Conservation (phyloP, 1,140 invertebrate species). For the Drosophila eugracilis region DNA sequence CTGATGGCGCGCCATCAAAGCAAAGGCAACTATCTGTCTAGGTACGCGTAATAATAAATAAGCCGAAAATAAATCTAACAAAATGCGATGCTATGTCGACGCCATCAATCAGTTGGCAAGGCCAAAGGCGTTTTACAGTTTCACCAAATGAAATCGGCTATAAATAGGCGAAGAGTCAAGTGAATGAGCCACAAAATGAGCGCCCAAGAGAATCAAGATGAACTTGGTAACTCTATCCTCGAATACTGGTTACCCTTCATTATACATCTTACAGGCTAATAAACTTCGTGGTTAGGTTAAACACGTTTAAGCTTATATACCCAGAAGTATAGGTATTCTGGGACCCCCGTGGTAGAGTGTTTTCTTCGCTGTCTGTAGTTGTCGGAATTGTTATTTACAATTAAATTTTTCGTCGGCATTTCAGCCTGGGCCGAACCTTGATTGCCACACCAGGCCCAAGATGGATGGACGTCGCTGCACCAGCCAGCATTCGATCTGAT, state of each 20-base stretch:
- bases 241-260: neutral
- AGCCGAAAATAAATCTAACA: constrained; percentile 79
- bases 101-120: constrained; percentile 73
- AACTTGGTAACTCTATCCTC: constrained; percentile 6
- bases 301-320: neutral
- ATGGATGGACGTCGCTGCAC: constrained; percentile 32
- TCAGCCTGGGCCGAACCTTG: constrained; percentile 29
- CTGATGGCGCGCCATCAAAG: constrained; percentile 62
- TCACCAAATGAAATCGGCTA: constrained; percentile 66
- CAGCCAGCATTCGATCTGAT: constrained; percentile 15
- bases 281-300: neutral
- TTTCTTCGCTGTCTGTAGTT: constrained; percentile 29
- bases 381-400: constrained; percentile 37
- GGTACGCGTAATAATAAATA: constrained; percentile 59
- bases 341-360: constrained; percentile 39
- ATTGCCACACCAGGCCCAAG: constrained; percentile 32
- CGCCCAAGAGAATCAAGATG: constrained; percentile 25
- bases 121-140: constrained; percentile 79
- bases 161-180: constrained; percentile 76
- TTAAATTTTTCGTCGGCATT: constrained; percentile 26
- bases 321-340: neutral
- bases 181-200: constrained; percentile 64
- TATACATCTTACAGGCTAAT: too few relatives aligned
- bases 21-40: constrained; percentile 49
- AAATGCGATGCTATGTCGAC: constrained; percentile 67